Evolutionary conservation across 2,888 invertebrate genomes (phyloP).

Genomic region (Spisula subtruncata): DNA sequence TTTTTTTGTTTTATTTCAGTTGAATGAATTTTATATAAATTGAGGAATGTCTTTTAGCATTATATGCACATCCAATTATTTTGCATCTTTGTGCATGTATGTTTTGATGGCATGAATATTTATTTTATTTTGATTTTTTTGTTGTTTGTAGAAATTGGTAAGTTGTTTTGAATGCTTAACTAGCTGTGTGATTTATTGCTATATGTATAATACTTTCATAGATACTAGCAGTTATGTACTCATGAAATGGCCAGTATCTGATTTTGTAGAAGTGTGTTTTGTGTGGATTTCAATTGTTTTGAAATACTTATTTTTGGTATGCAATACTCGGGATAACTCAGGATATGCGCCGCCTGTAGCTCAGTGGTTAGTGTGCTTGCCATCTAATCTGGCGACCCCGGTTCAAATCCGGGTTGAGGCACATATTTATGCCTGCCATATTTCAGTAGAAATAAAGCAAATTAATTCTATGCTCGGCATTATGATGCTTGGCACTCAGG

Average conservation of each 20-base stretch:
- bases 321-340: no score
- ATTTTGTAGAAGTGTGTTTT: background rate
- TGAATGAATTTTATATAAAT: background rate
- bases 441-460: no score
- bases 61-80: background rate
- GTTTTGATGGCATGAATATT: conserved; percentile 16
- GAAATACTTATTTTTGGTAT: no score
- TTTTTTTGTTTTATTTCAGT: no score
- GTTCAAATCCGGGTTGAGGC: no score
- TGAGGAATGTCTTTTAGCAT: background rate
- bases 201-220: conserved; percentile 4
- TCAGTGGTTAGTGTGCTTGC: no score
- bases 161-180: conserved; percentile 43
- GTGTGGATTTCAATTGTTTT: background rate
- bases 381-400: no score
- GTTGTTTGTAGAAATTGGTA: conserved; percentile 66
- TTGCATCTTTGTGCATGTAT: conserved; percentile 31
- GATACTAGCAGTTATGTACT: background rate
- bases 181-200: conserved; percentile 25
- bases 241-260: conserved; percentile 14
- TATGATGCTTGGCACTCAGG: no score
- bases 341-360: no score
- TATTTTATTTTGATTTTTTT: conserved; percentile 46
- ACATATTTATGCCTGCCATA: no score
- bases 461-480: no score